A percentile compares a stretch with the other conserved stretches of the same genome.
Conservation (phyloP, 2,888 invertebrate genomes). For the Masnerella sp. region DNA sequence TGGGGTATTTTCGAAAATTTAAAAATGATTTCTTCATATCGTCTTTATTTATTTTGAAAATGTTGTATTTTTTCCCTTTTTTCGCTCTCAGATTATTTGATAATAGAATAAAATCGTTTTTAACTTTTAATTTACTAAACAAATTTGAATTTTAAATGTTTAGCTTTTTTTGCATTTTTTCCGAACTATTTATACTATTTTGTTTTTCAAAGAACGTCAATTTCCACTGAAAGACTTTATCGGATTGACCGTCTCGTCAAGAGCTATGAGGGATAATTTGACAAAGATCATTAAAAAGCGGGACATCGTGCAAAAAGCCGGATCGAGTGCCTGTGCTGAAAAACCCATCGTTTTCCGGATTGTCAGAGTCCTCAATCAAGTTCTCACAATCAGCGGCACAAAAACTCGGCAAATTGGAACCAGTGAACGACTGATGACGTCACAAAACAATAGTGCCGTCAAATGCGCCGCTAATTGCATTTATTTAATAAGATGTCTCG, state of each 20-base stretch:
- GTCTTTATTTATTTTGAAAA: too few species aligned
- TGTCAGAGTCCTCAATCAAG: constrained; percentile 23
- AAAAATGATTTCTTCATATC: too few species aligned
- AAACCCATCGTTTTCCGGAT: constrained; percentile 15
- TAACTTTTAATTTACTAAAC: too few species aligned
- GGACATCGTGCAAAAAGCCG: constrained; percentile 1
- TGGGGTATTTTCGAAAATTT: too few species aligned
- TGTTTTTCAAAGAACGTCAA: too few species aligned
- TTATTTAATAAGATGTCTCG: constrained; percentile 37
- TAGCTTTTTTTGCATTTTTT: too few species aligned
- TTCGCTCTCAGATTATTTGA: too few species aligned
- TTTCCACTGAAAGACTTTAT: too few species aligned
- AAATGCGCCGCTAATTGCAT: constrained; percentile 38
- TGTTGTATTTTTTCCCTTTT: too few species aligned
- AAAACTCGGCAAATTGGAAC: constrained; percentile 22
- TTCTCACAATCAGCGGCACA: constrained; percentile 10
- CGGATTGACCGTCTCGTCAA: not conserved
- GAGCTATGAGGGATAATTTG: constrained; percentile 15
- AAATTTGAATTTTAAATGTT: too few species aligned
- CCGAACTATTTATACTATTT: too few species aligned
- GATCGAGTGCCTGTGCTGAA: constrained; percentile 16
- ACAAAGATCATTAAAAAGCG: constrained; percentile 30
- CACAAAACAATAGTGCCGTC: constrained; percentile 26
- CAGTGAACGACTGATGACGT: constrained; percentile 5
- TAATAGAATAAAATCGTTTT: too few species aligned